These are phyloP conservation scores for Polyommatus icarus DNA, from an alignment of 2,888 invertebrate genomes.

Conservation along the genomic window DNA sequence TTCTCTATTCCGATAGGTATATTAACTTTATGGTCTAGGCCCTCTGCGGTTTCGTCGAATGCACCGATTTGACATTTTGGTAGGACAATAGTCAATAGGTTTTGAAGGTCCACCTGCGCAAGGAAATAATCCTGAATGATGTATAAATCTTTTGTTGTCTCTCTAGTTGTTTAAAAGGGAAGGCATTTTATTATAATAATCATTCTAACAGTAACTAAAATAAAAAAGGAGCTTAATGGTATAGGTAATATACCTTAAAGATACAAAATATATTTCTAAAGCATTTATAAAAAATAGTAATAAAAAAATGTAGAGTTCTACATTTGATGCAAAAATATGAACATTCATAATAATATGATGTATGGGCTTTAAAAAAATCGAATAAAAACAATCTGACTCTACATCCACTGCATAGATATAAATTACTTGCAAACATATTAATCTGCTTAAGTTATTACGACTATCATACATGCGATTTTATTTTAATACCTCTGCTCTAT, in stretches of 20 bases:
- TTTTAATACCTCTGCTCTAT: not conserved
- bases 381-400: not conserved
- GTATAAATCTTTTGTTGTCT: too few species aligned
- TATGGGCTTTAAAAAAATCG: too few species aligned
- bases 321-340: not conserved
- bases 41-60: constrained; percentile 48
- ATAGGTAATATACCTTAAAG: not conserved
- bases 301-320: not conserved
- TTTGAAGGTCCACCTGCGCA: too few species aligned
- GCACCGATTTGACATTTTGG: not conserved
- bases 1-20: too few species aligned
- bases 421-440: not conserved
- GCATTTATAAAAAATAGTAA: too few species aligned
- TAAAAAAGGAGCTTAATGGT: not conserved
- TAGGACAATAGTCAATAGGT: not conserved
- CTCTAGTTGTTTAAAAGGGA: too few species aligned
- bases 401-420: not conserved
- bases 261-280: too few species aligned
- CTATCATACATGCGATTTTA: not conserved
- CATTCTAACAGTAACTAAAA: too few species aligned
- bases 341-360: too few species aligned
- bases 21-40: too few species aligned
- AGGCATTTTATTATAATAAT: too few species aligned
- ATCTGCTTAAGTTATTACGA: not conserved
- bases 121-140: too few species aligned